Base-by-base conservation (phyloP, 2,113 vertebrate genomes). In the Proterorhinus semilunaris region DNA sequence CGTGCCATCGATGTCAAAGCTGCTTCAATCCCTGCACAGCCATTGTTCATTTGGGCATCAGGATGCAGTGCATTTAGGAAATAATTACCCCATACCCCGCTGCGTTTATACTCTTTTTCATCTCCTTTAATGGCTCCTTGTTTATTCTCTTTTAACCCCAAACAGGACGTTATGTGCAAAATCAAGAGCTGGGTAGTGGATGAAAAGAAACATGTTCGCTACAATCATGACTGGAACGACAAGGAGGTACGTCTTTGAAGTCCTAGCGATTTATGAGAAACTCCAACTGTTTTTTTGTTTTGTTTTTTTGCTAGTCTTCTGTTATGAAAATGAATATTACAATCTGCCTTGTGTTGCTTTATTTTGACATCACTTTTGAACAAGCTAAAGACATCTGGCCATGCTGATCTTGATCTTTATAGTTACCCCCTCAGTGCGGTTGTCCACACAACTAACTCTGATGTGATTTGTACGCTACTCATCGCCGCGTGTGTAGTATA, bases 131-230 rank as follows among this genome's bases (percentile, higher is more conserved):
- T 95, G 91, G 93, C 87, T 93, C 91, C 94, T 91, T 89, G 93
- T 93, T 94, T 93, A 90, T 94, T 92, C 88, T 87, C 86, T 90
- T 91, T 93, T 92, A 91, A 93, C 94, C 86, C 87, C 89, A 84
- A 81, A 43, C 92, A 98, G 96, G 97, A 98, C 43, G 92, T 96
- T 93, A 96, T 97, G 94, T 96, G 95, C 93, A 96, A 96, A 96
- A 96, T 97, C 92, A 96, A 96, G 94, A 95, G 92, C 89, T 95
- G 95, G 95, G 93, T 96, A 87, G 89, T 93, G 91, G 95, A 97
- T 92, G 94, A 98, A 92, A 98, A 95, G 94, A 96, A 97, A 91
- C 93, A 94, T 87, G 92, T 96, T 78, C 94, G 94, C 71, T 95
- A 94, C 93, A 94, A 93, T 93, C 95, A 90, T 61, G 94, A 96